Evolutionary conservation across 2,797 vertebrate genomes (phyloP).

Genomic region (Dallia pectoralis): DNA sequence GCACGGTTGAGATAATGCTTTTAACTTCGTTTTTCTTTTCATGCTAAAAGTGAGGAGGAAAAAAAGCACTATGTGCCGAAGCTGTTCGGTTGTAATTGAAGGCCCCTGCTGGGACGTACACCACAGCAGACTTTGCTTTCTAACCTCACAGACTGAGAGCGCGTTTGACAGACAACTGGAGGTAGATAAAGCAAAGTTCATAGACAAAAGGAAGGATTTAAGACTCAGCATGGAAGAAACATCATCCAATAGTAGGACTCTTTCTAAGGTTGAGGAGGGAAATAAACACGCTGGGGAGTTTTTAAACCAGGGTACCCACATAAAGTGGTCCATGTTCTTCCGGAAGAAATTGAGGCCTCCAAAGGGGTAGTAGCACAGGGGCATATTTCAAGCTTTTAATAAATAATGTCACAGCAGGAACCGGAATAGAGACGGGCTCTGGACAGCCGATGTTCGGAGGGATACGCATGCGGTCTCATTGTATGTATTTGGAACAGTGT

Average conservation of each 20-base stretch:
- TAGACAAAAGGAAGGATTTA: neutral
- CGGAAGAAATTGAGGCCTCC: neutral
- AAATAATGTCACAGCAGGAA: constrained; percentile 11
- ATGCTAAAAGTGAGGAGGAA: neutral
- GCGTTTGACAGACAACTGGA: neutral
- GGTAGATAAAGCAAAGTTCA: neutral
- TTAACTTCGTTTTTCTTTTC: neutral
- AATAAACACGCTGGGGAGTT: neutral
- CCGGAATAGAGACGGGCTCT: constrained; percentile 5
- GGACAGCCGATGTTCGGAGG: neutral
- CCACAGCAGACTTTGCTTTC: neutral
- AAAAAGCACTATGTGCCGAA: neutral
- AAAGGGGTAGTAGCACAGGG: neutral
- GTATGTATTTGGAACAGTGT: neutral
- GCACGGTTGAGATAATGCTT: neutral
- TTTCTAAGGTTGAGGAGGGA: neutral
- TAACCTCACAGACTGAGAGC: neutral
- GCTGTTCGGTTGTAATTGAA: neutral
- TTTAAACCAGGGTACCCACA: neutral
- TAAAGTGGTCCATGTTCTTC: neutral
- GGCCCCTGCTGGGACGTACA: neutral
- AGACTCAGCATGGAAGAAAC: neutral
- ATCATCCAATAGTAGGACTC: neutral
- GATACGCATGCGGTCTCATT: neutral
- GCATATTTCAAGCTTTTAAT: constrained; percentile 11